Conservation (phyloP, 2,888 invertebrate genomes). For the Melinopterus prodromus region DNA sequence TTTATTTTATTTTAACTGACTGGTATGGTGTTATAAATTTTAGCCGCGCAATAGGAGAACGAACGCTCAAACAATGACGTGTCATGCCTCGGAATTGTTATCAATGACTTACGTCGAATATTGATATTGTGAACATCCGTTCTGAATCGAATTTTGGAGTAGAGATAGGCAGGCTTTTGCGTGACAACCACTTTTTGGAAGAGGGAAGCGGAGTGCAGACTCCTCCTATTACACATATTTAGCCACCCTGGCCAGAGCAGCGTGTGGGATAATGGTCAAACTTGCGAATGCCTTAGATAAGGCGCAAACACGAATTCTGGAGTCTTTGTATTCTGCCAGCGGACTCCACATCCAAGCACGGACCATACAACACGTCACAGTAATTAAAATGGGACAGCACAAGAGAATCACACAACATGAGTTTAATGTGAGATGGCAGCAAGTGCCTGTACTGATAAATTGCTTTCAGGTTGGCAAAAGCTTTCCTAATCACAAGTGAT, state of each 20-base stretch:
- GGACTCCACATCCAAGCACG: background rate
- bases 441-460: background rate
- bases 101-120: background rate
- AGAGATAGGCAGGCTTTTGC: background rate
- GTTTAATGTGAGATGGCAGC: background rate
- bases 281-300: background rate
- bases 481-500: background rate
- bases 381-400: constrained; percentile 9
- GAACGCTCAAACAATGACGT: constrained; percentile 6
- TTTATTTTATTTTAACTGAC: too few species aligned
- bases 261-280: background rate
- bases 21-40: too few species aligned
- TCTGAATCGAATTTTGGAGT: background rate
- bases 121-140: background rate
- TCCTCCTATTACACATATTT: background rate
- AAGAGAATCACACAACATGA: constrained; percentile 6
- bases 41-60: background rate
- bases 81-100: background rate
- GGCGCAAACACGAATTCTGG: background rate
- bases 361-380: constrained; percentile 11
- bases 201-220: background rate
- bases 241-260: background rate
- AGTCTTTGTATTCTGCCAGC: background rate
- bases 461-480: background rate
- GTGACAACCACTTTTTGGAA: background rate